These are phyloP conservation scores for Drosophila nasuta DNA, from an alignment of 1,140 invertebrate species.

Conservation along the genomic window DNA sequence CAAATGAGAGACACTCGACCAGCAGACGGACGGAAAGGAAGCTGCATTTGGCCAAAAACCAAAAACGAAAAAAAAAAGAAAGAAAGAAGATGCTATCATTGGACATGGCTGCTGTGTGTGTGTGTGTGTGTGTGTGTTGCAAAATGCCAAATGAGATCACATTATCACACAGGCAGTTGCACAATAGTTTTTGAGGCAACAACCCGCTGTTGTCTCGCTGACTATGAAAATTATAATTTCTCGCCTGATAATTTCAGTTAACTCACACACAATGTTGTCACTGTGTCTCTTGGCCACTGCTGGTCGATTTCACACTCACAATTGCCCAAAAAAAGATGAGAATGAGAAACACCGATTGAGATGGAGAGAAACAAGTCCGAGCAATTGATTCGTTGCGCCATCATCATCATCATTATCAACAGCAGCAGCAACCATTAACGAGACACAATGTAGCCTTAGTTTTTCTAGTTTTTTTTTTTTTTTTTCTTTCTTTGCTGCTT, in stretches of 20 bases:
- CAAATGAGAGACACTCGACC: conserved; percentile 59
- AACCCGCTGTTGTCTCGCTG: neutral
- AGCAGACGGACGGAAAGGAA: conserved; percentile 25
- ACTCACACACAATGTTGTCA: neutral
- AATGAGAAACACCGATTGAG: neutral
- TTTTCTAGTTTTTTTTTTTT: neutral
- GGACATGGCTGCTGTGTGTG: conserved; percentile 5
- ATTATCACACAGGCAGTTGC: conserved; percentile 60
- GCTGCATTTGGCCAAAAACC: neutral
- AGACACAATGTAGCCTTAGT: conserved; percentile 7
- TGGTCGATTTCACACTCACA: conserved; percentile 35
- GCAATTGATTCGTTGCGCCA: conserved; percentile 78
- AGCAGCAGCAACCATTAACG: conserved; percentile 1
- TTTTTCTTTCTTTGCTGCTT: neutral
- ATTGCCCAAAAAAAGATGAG: neutral
- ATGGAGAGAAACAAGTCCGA: conserved; percentile 3
- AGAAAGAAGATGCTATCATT: neutral
- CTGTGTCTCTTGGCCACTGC: neutral
- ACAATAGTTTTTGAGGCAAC: conserved; percentile 37
- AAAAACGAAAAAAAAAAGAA: neutral
- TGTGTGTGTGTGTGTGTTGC: too few relatives aligned
- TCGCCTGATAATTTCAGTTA: conserved; percentile 65
- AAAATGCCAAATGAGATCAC: conserved; percentile 60
- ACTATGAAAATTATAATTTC: conserved; percentile 74
- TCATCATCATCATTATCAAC: conserved; percentile 55